Evolutionary conservation across 2,113 vertebrate genomes (phyloP), one percentile per base, ranked within the genome.

Genomic region (Coptodon rendalli): DNA sequence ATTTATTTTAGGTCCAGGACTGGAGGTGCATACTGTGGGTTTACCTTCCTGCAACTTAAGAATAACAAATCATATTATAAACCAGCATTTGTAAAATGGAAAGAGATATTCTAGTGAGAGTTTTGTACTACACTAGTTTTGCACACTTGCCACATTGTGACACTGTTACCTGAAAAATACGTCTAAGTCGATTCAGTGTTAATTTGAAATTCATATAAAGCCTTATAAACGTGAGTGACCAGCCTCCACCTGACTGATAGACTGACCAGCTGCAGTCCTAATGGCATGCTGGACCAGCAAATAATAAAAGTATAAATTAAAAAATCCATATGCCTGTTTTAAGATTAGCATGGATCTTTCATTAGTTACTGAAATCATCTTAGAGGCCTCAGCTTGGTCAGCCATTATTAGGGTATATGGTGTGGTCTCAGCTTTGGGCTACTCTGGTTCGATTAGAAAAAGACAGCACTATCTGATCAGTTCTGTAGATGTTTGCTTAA

Each of bases 221-320:
- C 0, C 38, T 45, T 73, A 27, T 73, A 10, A 45, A 10, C 0
- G 22, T 73, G 66, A 3, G 0, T 43, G 12, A 22, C 36, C 36
- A 43, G n/a, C 38, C n/a, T 24, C 7, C 7, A 43, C 12, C 38
- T 71, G n/a, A 45, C 6, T 73, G 68, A 45, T 4, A 45, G 50
- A 52, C 17, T 52, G 16, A 52, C 4, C 50, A 52, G 2, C 17
- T 52, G 4, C 17, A 5, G 16, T 19, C 48, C 48, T 50, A 48
- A 48, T 16, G 45, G 14, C 45, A 45, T 13, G 16, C 48, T 7
- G 48, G 16, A 50, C 14, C 14, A 16, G 22, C 13, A 73, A 73
- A 73, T 45, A 22, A 68, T 22, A 1, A 73, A 45, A 45, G 66
- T 45, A 45, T 27, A 2, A 1, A 45, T 27, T 16, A 6, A 73